Percentiles rank a stretch among this genome's conserved stretches.
Evolutionary conservation across 2,888 invertebrate species (phyloP).

Genomic region (Nymphalis polychloros): DNA sequence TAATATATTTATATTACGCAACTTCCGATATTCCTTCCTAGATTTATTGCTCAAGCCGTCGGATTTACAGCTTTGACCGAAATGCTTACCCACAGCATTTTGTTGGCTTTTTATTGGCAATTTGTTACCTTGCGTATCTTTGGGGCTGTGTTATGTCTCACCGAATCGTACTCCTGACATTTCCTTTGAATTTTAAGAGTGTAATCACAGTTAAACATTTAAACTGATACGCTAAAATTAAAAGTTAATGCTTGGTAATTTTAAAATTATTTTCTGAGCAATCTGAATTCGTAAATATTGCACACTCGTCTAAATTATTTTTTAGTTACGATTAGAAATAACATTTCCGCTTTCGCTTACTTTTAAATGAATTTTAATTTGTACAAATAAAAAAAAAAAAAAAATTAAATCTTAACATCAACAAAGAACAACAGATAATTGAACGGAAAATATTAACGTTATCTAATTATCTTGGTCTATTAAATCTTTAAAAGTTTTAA

Average conservation of each 20-base stretch:
- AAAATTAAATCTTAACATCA: not conserved
- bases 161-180: conserved; percentile 63
- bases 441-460: not conserved
- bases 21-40: conserved; percentile 71
- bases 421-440: not conserved
- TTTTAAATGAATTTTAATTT: not conserved
- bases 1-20: conserved; percentile 63
- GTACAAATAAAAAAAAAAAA: not conserved
- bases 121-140: conserved; percentile 78
- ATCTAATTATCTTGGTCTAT: not conserved
- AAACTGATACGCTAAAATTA: not conserved
- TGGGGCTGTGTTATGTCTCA: conserved; percentile 62
- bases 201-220: not conserved
- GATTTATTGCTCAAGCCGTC: conserved; percentile 66
- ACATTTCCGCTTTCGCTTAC: not conserved
- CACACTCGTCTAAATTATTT: too few species aligned
- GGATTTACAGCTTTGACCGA: conserved; percentile 79
- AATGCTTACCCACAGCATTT: conserved; percentile 75
- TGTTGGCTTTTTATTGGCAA: conserved; percentile 79
- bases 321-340: too few species aligned
- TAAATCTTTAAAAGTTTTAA: not conserved
- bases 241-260: too few species aligned
- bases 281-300: too few species aligned
- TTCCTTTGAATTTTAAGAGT: conserved; percentile 14
- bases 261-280: too few species aligned